Evolutionary conservation across 2,797 vertebrate species (phyloP), one percentile per base, ranked within the genome.

Genomic region (Paratrypauchen microcephalus): DNA sequence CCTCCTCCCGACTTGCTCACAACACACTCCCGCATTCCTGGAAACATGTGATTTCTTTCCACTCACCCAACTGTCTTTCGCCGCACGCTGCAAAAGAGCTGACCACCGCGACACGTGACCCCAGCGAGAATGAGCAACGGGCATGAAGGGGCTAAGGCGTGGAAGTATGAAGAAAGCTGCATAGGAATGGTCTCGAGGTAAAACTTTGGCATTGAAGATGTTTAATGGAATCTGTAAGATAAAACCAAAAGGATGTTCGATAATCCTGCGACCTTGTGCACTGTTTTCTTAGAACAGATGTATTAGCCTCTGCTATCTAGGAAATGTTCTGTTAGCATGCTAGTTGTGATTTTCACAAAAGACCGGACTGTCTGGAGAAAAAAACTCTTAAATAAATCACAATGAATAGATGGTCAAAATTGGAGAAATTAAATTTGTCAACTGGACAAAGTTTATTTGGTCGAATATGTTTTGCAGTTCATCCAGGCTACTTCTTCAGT

Each of bases 21-120:
- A 87, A 83, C 84, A 84, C 67, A 79, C 76, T 60, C 72, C 28
- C 47, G 82, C 85, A 88, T 90, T 90, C 88, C 88, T 80, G 77
- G 57, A 69, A 87, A 77, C 88, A 88, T 87, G 85, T 88, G 86
- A 88, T 73, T 79, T 75, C 76, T 73, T 80, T 75, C 83, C 70
- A 60, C 83, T 73, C 56, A 32, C 41, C 56, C 47, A 56, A 69
- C 75, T 73, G 70, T 52, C 63, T 63, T 69, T 8, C 61, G 68
- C 72, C 12, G 9, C 67, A 54, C 30, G n/a, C 65, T 62, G 16
- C 26, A 19, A 61, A 69, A 71, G 56, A 70, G 54, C 63, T 63
- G 73, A 72, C 78, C 77, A 71, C 65, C 58, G 50, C 21, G 71
- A 69, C 85, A 83, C 65, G 75, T 85, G 85, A 81, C 79, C 65